Base-by-base conservation (phyloP, 2,888 invertebrate genomes). In the Callinectes sapidus region DNA sequence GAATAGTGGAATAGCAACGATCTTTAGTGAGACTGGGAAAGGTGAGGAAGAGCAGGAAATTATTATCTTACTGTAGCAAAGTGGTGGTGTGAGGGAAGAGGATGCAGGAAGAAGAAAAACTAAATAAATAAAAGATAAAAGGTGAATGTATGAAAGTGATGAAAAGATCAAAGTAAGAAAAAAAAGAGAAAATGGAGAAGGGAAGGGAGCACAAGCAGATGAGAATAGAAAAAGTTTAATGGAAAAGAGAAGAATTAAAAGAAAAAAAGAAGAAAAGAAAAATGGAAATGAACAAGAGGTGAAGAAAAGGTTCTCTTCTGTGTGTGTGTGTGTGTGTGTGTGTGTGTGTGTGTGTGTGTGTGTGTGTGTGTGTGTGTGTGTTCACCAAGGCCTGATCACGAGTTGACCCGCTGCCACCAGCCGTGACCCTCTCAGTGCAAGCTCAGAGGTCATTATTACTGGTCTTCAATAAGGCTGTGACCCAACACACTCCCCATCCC, bases 291-390 rank as follows among this genome's bases (percentile, higher is more conserved):
- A 48, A 48, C 48, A 48, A 48, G 48, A 48, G 8, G 48, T 10
- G 48, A 48, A 48, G 10, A 48, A 10, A 48, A 6, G 48, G 48
- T 8, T 48, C 48, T 10, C 48, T 0, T 48, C 18, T 61, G 61
- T 61, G 61, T 61, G 61, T 61, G 61, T 61, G 61, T 61, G 61
- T 61, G 61, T 61, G 61, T 61, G 61, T 61, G 61, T 61, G 61
- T 61, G 61, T 61, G 61, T 61, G 61, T 61, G 61, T 61, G 61
- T 61, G 61, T 61, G 61, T 61, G 61, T 61, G 61, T 61, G 61
- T 61, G 55, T 61, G 61, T 61, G 61, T 61, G 61, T 61, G 61
- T 61, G 61, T 61, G 55, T 55, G 55, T 55, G 55, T 55, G 55
- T 55, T n/a, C n/a, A n/a, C n/a, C n/a, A n/a, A n/a, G n/a, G n/a